These are phyloP conservation scores for Bombus terrestris DNA, from an alignment of 1,140 invertebrate species.

Conservation along the genomic window DNA sequence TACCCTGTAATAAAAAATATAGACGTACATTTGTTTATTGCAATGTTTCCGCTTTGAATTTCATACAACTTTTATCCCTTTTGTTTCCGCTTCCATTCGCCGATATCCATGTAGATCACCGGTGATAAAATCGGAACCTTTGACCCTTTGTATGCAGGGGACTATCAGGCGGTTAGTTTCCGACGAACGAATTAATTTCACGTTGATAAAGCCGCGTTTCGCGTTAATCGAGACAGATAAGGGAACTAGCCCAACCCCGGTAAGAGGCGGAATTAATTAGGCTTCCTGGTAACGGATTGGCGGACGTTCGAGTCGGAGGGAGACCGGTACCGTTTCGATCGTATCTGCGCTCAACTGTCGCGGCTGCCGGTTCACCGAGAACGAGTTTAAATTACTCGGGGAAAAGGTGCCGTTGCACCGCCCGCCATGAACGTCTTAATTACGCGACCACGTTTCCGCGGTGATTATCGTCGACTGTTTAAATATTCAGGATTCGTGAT, in stretches of 20 bases:
- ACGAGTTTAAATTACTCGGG: slow-evolving; percentile 59
- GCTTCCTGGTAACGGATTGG: slow-evolving; percentile 53
- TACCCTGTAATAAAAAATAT: background rate
- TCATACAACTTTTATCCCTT: background rate
- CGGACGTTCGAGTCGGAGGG: slow-evolving; percentile 46
- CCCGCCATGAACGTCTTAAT: slow-evolving; percentile 62
- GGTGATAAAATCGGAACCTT: background rate
- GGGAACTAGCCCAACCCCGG: slow-evolving; percentile 39
- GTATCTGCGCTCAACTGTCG: slow-evolving; percentile 63
- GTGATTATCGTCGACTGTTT: background rate
- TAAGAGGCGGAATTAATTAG: slow-evolving; percentile 69
- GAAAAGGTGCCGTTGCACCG: slow-evolving; percentile 7
- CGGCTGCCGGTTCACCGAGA: slow-evolving; percentile 44
- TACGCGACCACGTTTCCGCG: slow-evolving; percentile 45
- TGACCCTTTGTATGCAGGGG: background rate
- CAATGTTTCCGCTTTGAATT: background rate
- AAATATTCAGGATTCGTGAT: background rate
- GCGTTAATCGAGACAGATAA: slow-evolving; percentile 62
- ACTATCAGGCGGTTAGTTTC: background rate
- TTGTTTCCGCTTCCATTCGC: background rate
- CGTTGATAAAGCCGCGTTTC: slow-evolving; percentile 55
- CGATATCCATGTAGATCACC: background rate
- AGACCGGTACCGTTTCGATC: slow-evolving; percentile 59
- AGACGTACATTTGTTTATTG: too few species aligned
- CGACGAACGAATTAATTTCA: slow-evolving; percentile 52